Evolutionary conservation across 2,113 vertebrate species (phyloP), one percentile per base, ranked within the genome.

Genomic region (Malaclemys terrapin): DNA sequence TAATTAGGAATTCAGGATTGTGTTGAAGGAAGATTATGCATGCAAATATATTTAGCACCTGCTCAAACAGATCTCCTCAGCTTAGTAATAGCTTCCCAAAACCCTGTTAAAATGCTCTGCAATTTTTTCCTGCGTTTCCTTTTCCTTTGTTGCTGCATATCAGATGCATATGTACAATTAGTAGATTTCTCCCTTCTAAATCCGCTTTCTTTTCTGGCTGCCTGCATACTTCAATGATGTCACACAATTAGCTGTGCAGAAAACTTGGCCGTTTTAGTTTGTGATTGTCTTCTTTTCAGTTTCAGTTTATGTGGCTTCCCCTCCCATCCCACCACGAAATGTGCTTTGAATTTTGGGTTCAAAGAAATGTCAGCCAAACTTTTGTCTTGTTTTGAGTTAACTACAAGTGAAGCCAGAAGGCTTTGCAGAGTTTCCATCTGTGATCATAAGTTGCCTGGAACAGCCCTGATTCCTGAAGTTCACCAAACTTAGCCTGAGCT

Each of bases 401-500:
- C 14, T 81, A 85, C 82, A 86, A 88, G 65, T 31, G n/a, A 87
- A 87, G 91, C 72, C 88, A 72, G 75, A 92, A 94, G 93, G 38
- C 2, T 14, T 69, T 89, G 95, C 89, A 91, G 31, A 13, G n/a
- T 56, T 92, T 82, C 75, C 56, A 22, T 86, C 91, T n/a, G 8
- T 19, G 16, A 35, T 59, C 57, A 59, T 59, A 29, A 9, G 17
- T n/a, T 89, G 8, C 49, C 79, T 13, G 8, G 75, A 47, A 54
- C 22, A 92, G 57, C 20, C 76, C 38, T n/a, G 12, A 92, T 94
- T 88, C 88, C 76, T 72, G 0, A 45, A 69, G 53, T 42, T 65
- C 13, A 31, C 35, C 57, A 47, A 88, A 84, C 1, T 75, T 69
- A 89, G 52, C 38, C 88, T 62, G 16, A 84, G 16, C 85, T 85